A percentile compares a stretch with the other conserved stretches of the same genome.
These are phyloP conservation scores for Limnephilus lunatus DNA, from an alignment of 2,888 invertebrate species.

Conservation along the genomic window DNA sequence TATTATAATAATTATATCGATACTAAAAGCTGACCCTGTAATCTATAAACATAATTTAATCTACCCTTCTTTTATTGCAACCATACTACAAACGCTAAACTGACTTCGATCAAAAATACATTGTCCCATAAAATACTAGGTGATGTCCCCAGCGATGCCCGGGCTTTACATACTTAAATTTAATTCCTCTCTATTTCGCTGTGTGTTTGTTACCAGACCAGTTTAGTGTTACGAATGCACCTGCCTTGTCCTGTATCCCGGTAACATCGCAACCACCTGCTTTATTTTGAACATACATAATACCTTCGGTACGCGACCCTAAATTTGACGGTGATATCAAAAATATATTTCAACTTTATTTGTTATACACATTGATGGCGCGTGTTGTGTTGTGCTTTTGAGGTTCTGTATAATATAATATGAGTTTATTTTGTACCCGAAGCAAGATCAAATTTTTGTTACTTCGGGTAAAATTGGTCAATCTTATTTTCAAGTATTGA, in stretches of 20 bases:
- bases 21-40: too few species aligned
- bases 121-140: too few species aligned
- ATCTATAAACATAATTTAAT: neutral
- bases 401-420: neutral
- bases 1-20: too few species aligned
- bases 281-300: neutral
- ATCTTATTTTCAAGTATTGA: too few species aligned
- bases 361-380: neutral
- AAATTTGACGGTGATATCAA: neutral
- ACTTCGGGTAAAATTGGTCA: neutral
- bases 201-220: neutral
- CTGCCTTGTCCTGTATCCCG: neutral
- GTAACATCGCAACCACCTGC: neutral
- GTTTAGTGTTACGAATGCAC: neutral
- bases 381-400: neutral
- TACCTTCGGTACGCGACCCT: neutral
- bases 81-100: neutral
- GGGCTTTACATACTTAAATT: neutral
- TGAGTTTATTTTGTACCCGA: too few species aligned
- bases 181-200: neutral
- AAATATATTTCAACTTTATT: neutral
- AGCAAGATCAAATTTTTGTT: neutral
- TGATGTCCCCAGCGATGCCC: too few species aligned
- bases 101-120: too few species aligned
- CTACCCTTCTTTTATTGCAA: neutral